phyloP scores from a whole-genome alignment of 2,113 vertebrate species.

The Lasiurus borealis region DNA sequence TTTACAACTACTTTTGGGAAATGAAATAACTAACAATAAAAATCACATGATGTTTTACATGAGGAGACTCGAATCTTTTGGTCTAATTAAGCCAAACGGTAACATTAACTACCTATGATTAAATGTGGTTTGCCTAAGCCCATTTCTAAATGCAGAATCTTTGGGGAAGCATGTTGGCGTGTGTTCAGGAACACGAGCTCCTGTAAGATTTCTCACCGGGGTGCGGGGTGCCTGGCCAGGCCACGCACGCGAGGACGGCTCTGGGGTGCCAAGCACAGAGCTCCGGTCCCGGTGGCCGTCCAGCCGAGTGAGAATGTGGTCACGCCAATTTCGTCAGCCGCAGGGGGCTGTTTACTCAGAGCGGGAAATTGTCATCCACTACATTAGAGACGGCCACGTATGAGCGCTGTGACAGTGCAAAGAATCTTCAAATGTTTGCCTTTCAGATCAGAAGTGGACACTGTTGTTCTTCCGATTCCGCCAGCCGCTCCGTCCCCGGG shows the following conservation, averaged over 20 bases:
- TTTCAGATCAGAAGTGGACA: not conserved
- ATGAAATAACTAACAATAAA: not conserved
- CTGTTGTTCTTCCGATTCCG: not conserved
- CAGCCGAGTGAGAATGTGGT: accelerated
- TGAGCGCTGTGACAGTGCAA: not conserved
- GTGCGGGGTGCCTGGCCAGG: not conserved
- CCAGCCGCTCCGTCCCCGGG: accelerated
- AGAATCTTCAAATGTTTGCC: not conserved
- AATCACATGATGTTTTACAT: not conserved
- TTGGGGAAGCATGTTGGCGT: not conserved
- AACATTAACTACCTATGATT: not conserved
- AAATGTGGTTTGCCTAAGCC: not conserved
- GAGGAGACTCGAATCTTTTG: not conserved
- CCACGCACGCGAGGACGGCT: not conserved
- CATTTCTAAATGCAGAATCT: conserved; percentile 7
- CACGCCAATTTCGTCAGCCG: not conserved
- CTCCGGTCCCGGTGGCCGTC: not conserved
- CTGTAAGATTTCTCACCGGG: not conserved
- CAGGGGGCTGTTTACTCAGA: not conserved
- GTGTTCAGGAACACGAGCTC: not conserved
- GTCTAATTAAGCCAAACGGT: not conserved
- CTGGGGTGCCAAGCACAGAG: not conserved
- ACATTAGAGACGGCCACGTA: not conserved
- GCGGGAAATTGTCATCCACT: not conserved
- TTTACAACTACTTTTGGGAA: not conserved